Evolutionary conservation across 2,113 vertebrate genomes (phyloP).

Genomic region (Mormyrus iriodes): DNA sequence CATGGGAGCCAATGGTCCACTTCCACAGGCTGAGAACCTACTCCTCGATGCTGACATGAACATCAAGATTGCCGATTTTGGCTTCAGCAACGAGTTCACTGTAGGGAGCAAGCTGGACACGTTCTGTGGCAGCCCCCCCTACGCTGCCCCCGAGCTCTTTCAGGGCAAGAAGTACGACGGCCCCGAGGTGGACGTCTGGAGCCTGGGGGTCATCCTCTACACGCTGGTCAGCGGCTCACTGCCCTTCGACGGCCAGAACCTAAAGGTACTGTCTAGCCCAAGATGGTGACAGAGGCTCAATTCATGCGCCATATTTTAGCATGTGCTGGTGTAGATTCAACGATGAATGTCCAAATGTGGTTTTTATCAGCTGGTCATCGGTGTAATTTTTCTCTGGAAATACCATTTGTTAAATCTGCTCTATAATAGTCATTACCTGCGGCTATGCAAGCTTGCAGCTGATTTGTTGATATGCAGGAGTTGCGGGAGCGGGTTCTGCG

Average conservation of each 20-base stretch:
- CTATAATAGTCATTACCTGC: not conserved
- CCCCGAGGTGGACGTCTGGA: conserved; percentile 95
- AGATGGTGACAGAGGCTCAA: not conserved
- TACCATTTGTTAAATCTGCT: not conserved
- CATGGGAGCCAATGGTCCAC: conserved; percentile 24
- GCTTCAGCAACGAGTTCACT: conserved; percentile 96
- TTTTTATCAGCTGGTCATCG: not conserved
- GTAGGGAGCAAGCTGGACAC: conserved; percentile 94
- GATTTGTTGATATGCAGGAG: conserved; percentile 62
- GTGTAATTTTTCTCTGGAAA: not conserved
- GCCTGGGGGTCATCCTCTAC: conserved; percentile 91
- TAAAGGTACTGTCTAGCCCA: conserved; percentile 68
- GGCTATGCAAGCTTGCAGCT: not conserved
- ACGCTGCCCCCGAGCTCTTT: conserved; percentile 91
- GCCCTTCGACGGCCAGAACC: conserved; percentile 91
- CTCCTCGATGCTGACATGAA: conserved; percentile 94
- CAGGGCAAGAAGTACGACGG: conserved; percentile 96
- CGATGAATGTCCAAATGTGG: not conserved
- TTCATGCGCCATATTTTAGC: not conserved
- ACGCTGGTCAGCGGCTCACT: conserved; percentile 91
- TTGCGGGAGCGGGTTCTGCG: conserved; percentile 86
- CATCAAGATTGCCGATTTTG: conserved; percentile 98
- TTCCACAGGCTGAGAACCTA: conserved; percentile 85
- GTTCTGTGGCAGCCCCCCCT: conserved; percentile 91
- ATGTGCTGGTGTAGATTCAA: not conserved